These are phyloP conservation scores for Apamea monoglypha DNA, from an alignment of 2,888 invertebrate genomes.

Conservation along the genomic window DNA sequence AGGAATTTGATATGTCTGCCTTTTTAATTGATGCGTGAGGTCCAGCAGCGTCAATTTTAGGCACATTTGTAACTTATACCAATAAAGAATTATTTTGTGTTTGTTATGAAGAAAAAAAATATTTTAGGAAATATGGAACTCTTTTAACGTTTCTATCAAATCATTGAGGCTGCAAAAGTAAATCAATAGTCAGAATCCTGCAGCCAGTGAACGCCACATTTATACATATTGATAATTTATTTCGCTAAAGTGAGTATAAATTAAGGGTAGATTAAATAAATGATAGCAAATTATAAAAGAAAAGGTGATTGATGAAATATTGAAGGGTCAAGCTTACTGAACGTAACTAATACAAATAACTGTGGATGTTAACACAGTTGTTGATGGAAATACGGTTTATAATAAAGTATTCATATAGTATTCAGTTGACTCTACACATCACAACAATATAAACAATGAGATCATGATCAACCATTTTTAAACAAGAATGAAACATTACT, in stretches of 20 bases:
- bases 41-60: not conserved
- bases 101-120: not conserved
- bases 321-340: not conserved
- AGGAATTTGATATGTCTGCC: not conserved
- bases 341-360: not conserved
- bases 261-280: not conserved
- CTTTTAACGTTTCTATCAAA: not conserved
- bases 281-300: not conserved
- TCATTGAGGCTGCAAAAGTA: not conserved
- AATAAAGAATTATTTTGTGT: not conserved
- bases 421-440: conserved; percentile 22
- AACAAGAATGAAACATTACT: conserved; percentile 30
- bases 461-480: conserved; percentile 35
- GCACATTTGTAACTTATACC: not conserved
- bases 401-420: not conserved
- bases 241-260: not conserved
- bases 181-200: not conserved
- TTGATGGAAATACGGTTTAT: not conserved
- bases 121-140: not conserved
- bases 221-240: no score
- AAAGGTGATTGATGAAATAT: not conserved
- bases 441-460: conserved; percentile 52
- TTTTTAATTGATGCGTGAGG: conserved; percentile 3
- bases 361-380: conserved; percentile 2
- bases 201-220: not conserved